These are phyloP conservation scores for Drosophila lacertosa DNA, from an alignment of 1,140 invertebrate species.

Conservation along the genomic window DNA sequence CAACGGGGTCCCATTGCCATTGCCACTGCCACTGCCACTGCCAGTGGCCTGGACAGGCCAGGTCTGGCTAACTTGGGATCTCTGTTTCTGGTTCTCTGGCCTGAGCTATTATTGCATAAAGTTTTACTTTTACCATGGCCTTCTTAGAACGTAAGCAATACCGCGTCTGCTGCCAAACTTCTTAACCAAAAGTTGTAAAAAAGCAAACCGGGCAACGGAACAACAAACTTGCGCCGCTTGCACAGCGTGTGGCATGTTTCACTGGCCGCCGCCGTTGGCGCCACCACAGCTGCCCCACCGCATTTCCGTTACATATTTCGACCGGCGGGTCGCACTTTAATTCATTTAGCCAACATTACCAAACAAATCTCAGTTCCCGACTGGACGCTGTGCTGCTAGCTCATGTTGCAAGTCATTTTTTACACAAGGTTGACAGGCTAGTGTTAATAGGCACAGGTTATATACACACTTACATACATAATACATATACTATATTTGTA, in stretches of 20 bases:
- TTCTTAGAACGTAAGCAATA: conserved; percentile 1
- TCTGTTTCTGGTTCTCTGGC: neutral
- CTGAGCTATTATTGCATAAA: conserved; percentile 69
- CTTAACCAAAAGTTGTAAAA: conserved; percentile 59
- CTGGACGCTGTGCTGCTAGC: neutral
- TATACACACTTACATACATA: too few relatives aligned
- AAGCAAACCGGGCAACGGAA: conserved; percentile 24
- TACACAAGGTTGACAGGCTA: too few relatives aligned
- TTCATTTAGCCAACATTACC: conserved; percentile 12
- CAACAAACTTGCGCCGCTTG: conserved; percentile 35
- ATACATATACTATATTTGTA: too few relatives aligned
- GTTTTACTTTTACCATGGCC: conserved; percentile 74
- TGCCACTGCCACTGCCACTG: conserved; percentile 5
- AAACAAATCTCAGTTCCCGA: conserved; percentile 15
- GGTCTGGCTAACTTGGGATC: neutral
- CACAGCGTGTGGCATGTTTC: conserved; percentile 29
- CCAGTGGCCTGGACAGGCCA: conserved; percentile 9
- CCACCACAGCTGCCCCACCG: neutral
- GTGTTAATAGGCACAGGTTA: too few relatives aligned
- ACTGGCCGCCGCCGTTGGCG: conserved; percentile 1
- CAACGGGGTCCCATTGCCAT: too few relatives aligned
- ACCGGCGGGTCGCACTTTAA: conserved; percentile 17
- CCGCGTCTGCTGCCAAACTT: conserved; percentile 50
- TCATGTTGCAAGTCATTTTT: too few relatives aligned
- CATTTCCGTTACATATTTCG: neutral